phyloP scores from a whole-genome alignment of 2,888 invertebrate genomes.

The Andrena hattorfiana region DNA sequence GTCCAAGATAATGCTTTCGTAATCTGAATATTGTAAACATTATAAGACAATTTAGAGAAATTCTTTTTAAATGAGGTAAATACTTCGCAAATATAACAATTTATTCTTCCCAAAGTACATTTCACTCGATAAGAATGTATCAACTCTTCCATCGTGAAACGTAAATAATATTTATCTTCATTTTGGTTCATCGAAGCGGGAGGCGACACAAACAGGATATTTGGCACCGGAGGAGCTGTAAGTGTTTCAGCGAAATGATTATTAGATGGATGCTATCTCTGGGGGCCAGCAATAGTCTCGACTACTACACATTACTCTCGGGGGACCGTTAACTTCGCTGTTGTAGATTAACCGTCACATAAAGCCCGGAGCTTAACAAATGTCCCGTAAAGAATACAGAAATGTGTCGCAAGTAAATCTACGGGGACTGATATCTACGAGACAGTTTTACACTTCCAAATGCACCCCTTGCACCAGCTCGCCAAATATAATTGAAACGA shows the following conservation, averaged over 20 bases:
- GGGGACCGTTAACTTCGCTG: constrained; percentile 34
- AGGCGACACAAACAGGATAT: not conserved
- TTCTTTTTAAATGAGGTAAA: no score
- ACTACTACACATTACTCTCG: constrained; percentile 40
- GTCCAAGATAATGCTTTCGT: not conserved
- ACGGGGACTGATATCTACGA: constrained; percentile 15
- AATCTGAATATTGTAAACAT: not conserved
- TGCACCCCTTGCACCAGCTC: not conserved
- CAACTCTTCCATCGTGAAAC: not conserved
- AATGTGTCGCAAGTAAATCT: constrained; percentile 26
- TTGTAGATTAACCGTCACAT: constrained; percentile 56
- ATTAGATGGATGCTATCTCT: constrained; percentile 39
- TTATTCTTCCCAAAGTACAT: no score
- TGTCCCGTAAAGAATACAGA: constrained; percentile 52
- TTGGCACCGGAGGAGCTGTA: not conserved
- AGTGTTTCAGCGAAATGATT: constrained; percentile 39
- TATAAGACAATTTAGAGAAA: no score
- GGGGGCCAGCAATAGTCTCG: constrained; percentile 30
- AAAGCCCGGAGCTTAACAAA: constrained; percentile 45
- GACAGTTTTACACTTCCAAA: constrained; percentile 19
- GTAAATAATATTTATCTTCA: not conserved
- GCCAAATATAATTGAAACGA: constrained; percentile 4
- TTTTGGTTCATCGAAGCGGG: not conserved
- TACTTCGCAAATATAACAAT: no score
- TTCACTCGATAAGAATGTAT: not conserved